A percentile compares a stretch with the other conserved stretches of the same genome.
Evolutionary conservation across 2,113 vertebrate species (phyloP).

Genomic region (Barbus barbus): DNA sequence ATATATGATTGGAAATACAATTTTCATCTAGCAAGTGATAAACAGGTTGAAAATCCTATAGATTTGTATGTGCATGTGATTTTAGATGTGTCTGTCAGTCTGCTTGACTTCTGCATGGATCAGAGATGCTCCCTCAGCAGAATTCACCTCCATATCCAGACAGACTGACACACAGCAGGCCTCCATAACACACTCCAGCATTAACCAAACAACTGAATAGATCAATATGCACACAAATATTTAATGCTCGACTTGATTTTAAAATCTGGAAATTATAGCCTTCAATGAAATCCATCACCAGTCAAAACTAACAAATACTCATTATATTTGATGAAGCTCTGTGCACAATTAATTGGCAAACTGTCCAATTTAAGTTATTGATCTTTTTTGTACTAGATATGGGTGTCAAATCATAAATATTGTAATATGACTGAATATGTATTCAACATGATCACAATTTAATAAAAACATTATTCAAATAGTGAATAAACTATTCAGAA

Average conservation of each 20-base stretch:
- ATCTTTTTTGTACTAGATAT: background rate
- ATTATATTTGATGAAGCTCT: background rate
- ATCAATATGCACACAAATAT: background rate
- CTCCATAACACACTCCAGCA: constrained; percentile 3
- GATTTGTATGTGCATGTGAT: too few relatives aligned
- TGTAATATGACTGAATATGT: too few relatives aligned
- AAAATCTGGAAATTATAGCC: background rate
- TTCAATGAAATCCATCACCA: background rate
- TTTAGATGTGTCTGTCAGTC: background rate
- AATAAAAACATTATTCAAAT: too few relatives aligned
- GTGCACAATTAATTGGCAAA: background rate
- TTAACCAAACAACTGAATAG: background rate
- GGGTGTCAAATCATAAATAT: too few relatives aligned
- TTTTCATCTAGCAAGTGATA: background rate
- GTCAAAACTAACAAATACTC: background rate
- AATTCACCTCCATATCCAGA: background rate
- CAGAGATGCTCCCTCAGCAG: background rate
- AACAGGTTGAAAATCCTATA: background rate
- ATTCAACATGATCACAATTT: too few relatives aligned
- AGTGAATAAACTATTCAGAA: too few relatives aligned
- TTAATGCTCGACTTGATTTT: background rate
- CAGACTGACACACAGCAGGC: too few relatives aligned
- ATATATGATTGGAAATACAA: background rate
- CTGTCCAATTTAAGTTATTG: background rate
- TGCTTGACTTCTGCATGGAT: background rate